A percentile compares a stretch with the other conserved stretches of the same genome.
These are phyloP conservation scores for Thripadectes ignobilis DNA, from an alignment of 2,797 vertebrate species.

Conservation along the genomic window DNA sequence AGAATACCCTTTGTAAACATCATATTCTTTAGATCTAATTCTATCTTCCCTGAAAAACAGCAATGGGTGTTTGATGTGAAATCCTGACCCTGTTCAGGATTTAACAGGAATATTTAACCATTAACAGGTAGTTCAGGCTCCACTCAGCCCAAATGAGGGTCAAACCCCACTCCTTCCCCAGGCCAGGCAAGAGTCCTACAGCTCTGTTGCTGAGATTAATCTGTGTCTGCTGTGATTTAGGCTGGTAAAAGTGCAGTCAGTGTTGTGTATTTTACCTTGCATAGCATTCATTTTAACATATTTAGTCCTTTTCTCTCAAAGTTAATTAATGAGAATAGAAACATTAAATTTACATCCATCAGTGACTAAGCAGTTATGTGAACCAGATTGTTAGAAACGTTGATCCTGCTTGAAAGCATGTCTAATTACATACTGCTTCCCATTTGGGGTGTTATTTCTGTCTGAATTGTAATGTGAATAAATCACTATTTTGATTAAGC, in stretches of 20 bases:
- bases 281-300: not conserved
- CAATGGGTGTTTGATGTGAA: not conserved
- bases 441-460: not conserved
- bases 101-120: not conserved
- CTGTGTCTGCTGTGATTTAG: not conserved
- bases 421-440: constrained; percentile 4
- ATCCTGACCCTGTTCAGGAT: not conserved
- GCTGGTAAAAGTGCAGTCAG: not conserved
- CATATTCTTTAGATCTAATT: not conserved
- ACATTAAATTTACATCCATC: not conserved
- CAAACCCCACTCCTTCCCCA: not conserved
- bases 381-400: not conserved
- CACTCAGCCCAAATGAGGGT: not conserved
- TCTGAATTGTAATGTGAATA: not conserved
- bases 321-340: not conserved
- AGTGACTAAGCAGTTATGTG: not conserved
- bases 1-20: not conserved
- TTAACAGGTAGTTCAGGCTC: not conserved
- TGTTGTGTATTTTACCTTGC: not conserved
- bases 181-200: not conserved
- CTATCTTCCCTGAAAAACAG: not conserved
- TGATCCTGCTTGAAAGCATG: not conserved
- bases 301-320: not conserved
- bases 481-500: constrained; percentile 35
- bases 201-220: not conserved